Conservation (phyloP, 2,888 invertebrate genomes). For the Ectemnius cavifrons region DNA sequence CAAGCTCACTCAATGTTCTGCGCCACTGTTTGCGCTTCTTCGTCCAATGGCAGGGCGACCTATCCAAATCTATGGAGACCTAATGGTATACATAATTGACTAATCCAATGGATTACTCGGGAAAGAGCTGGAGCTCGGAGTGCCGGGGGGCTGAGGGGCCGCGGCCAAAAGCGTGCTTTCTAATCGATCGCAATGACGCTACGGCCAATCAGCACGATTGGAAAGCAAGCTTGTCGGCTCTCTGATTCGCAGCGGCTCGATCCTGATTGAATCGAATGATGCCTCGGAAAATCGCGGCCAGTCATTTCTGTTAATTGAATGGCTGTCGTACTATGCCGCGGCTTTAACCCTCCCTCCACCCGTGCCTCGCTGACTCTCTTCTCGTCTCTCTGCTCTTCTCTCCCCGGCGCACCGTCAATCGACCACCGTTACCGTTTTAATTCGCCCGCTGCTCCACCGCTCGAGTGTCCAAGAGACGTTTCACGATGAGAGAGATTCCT, state of each 20-base stretch:
- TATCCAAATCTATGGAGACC: constrained; percentile 58
- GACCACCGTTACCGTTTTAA: too few relatives aligned
- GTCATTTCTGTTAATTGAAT: constrained; percentile 55
- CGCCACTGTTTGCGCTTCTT: constrained; percentile 34
- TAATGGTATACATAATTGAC: constrained; percentile 62
- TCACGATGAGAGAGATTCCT: neutral
- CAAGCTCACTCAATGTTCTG: neutral
- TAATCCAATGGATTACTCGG: constrained; percentile 61
- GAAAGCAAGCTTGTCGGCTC: constrained; percentile 46
- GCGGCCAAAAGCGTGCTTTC: constrained; percentile 48
- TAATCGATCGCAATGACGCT: constrained; percentile 63
- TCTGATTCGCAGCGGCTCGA: constrained; percentile 39
- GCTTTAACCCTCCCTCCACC: neutral
- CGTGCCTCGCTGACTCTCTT: too few relatives aligned
- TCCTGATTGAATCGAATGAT: constrained; percentile 51
- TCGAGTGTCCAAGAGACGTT: too few relatives aligned
- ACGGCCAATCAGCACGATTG: constrained; percentile 59
- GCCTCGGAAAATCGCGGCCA: constrained; percentile 38
- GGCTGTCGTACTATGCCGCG: constrained; percentile 13
- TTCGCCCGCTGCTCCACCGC: too few relatives aligned
- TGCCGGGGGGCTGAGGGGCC: constrained; percentile 5
- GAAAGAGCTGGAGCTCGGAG: constrained; percentile 33
- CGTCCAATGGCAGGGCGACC: constrained; percentile 43
- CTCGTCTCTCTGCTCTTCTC: too few relatives aligned
- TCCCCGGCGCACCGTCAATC: too few relatives aligned